Percentiles rank a stretch among this genome's conserved stretches.
phyloP scores from a whole-genome alignment of 2,888 invertebrate genomes.

The Zele albiditarsus region DNA sequence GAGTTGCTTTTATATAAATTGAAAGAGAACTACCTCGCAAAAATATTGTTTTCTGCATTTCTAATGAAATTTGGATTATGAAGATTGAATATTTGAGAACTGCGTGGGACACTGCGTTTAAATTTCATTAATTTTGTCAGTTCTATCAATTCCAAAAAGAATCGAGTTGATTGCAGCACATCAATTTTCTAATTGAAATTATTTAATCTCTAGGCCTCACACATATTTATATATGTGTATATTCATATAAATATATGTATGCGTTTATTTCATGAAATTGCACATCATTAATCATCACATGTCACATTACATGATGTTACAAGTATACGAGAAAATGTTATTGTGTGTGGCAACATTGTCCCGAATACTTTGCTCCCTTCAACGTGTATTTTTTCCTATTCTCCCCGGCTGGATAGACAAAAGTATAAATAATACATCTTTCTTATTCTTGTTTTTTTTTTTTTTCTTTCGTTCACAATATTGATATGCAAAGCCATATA shows the following conservation, averaged over 20 bases:
- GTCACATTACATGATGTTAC: neutral
- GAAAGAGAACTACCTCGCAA: too few species aligned
- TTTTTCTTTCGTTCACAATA: constrained; percentile 42
- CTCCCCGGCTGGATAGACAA: neutral
- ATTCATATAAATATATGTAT: neutral
- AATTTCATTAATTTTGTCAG: too few species aligned
- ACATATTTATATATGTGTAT: too few species aligned
- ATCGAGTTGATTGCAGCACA: neutral
- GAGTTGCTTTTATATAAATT: too few species aligned
- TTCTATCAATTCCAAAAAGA: too few species aligned
- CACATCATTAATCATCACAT: neutral
- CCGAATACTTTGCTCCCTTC: constrained; percentile 32
- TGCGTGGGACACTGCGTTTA: too few species aligned
- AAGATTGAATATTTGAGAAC: too few species aligned
- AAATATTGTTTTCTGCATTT: too few species aligned
- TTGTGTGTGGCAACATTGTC: neutral
- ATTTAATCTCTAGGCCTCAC: constrained; percentile 1
- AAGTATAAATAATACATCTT: neutral
- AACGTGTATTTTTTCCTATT: constrained; percentile 28
- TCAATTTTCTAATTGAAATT: neutral
- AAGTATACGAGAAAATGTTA: neutral
- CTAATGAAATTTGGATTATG: too few species aligned
- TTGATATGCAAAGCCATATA: constrained; percentile 47
- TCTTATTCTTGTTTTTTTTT: neutral
- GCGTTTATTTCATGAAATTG: neutral